phyloP scores from a whole-genome alignment of 2,113 vertebrate species.

The Motacilla alba region DNA sequence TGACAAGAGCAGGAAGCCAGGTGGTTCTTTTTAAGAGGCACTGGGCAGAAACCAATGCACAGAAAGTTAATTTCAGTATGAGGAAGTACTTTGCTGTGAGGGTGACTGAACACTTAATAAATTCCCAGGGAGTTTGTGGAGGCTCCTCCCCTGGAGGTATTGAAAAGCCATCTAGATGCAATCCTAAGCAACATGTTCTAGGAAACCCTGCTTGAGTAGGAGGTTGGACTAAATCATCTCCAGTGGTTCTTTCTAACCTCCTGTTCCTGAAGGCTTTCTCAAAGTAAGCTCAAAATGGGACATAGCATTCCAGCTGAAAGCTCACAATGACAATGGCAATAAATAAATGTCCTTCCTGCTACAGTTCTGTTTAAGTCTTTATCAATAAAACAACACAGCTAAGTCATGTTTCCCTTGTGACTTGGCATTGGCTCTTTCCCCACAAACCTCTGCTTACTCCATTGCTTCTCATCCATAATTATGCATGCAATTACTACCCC shows the following conservation, averaged over 20 bases:
- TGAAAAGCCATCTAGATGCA: not conserved
- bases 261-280: not conserved
- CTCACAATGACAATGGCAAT: not conserved
- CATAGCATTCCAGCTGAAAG: not conserved
- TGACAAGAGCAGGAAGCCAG: not conserved
- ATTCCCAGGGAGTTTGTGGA: not conserved
- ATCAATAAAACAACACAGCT: not conserved
- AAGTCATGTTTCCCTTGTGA: not conserved
- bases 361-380: not conserved
- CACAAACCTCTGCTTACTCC: not conserved
- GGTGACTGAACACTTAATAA: not conserved
- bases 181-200: not conserved
- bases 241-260: not conserved
- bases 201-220: not conserved
- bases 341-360: not conserved
- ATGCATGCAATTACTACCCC: not conserved
- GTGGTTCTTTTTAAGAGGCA: not conserved
- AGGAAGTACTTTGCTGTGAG: not conserved
- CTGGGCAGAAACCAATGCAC: not conserved
- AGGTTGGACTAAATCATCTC: not conserved
- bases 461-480: not conserved
- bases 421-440: not conserved
- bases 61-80: not conserved
- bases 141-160: not conserved
- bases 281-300: not conserved